Percentiles rank a stretch among this genome's conserved stretches.
Evolutionary conservation across 2,113 vertebrate species (phyloP).

Genomic region (Coreoperca whiteheadi): DNA sequence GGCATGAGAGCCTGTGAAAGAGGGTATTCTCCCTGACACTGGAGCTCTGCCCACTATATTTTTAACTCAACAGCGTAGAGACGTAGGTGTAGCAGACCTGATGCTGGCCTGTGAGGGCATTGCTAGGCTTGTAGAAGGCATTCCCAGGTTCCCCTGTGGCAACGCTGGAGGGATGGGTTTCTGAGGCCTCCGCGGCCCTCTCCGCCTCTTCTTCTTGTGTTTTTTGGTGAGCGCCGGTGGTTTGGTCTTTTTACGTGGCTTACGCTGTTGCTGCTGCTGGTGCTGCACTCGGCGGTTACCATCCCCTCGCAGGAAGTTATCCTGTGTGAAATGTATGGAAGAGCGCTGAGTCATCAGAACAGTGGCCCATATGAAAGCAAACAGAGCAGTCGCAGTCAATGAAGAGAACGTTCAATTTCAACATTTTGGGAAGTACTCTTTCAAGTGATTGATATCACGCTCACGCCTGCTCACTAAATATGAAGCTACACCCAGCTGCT

Average conservation of each 20-base stretch:
- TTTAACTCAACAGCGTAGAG: conserved; percentile 6
- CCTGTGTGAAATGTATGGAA: conserved; percentile 78
- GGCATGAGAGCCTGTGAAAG: conserved; percentile 2
- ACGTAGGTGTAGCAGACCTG: conserved; percentile 83
- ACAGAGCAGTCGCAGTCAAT: not conserved
- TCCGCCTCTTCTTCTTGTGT: conserved; percentile 98
- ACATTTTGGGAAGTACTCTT: not conserved
- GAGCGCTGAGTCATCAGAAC: not conserved
- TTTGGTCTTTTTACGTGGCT: conserved; percentile 99
- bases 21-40: not conserved
- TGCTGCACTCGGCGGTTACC: conserved; percentile 95
- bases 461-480: not conserved
- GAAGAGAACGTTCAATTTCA: not conserved
- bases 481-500: not conserved
- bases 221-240: conserved; percentile 99
- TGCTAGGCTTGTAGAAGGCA: conserved; percentile 93
- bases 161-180: conserved; percentile 98
- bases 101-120: conserved; percentile 92
- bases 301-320: conserved; percentile 98
- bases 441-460: no score
- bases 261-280: conserved; percentile 97
- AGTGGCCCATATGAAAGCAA: not conserved
- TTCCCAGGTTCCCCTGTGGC: conserved; percentile 97
- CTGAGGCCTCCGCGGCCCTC: conserved; percentile 94
- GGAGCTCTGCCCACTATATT: conserved; percentile 16